These are phyloP conservation scores for Quiscalus mexicanus DNA, from an alignment of 2,113 vertebrate species.

Conservation along the genomic window DNA sequence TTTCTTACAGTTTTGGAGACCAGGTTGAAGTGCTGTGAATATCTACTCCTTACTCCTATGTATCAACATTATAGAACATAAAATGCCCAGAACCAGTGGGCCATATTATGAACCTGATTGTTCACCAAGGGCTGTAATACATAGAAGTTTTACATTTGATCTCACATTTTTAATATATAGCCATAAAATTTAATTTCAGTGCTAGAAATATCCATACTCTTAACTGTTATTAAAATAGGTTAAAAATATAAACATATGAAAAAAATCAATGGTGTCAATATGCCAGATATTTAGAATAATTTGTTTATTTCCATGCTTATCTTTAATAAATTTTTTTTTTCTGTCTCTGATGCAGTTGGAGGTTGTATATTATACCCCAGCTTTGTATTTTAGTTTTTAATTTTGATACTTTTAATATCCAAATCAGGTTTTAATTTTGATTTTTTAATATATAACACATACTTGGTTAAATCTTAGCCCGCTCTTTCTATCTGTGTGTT, in stretches of 20 bases:
- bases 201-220: neutral
- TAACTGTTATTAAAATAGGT: neutral
- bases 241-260: neutral
- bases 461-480: neutral
- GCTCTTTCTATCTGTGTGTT: neutral
- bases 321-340: neutral
- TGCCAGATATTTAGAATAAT: neutral
- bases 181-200: neutral
- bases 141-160: neutral
- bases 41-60: fast-evolving
- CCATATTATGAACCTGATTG: neutral
- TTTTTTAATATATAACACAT: neutral
- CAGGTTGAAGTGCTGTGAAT: neutral
- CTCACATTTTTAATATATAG: neutral
- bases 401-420: neutral
- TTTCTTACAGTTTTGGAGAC: neutral
- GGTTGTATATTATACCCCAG: neutral
- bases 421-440: neutral
- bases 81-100: neutral
- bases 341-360: neutral
- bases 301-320: neutral
- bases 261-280: neutral
- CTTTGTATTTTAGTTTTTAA: neutral
- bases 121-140: neutral
- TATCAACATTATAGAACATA: neutral